Evolutionary conservation across 2,888 invertebrate genomes (phyloP), one percentile per base, ranked within the genome.

Genomic region (Lacanobia wlatinum): DNA sequence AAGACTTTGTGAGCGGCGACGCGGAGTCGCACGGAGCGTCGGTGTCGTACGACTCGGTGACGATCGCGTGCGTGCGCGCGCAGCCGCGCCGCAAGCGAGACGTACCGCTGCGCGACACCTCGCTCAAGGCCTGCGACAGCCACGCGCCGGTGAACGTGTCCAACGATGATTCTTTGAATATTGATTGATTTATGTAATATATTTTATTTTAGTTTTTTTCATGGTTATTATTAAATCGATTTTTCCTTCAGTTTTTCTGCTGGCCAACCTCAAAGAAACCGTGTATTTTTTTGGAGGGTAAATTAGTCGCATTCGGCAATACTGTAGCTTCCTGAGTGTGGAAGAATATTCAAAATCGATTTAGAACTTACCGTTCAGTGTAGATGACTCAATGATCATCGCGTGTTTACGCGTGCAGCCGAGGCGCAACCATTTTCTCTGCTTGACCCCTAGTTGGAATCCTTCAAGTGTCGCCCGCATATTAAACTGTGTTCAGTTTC

Each of bases 61-160:
- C 89, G 34, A 82, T 89, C 60, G 85, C 90, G 70, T 90, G 92
- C 84, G 89, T 90, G 63, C 89, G 91, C 55, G 87, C 85, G 55
- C 92, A 90, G 84, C 91, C 90, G 69, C 88, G 91, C 0, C 86
- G 89, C 55, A 80, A 76, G 70, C 83, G 83, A 16, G 77, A 82
- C 70, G 81, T 76, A 16, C 78, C 84, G 21, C 79, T 77, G 38
- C 83, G 78, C 43, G 75, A 77, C 67, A n/a, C 28, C 0, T 4
- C 66, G 53, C 28, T 64, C 18, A 53, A 53, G 1, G 9, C 67
- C 10, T 53, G 21, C 56, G 84, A 81, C 52, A 65, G 68, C 2
- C 84, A 75, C 52, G 9, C 76, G 12, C 21, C 69, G 0, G n/a
- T 9, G 34, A 56, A 58, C 52, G n/a, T 70, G 12, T 70, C 80